Evolutionary conservation across 2,797 vertebrate genomes (phyloP).

Genomic region (Clarias fuscus): DNA sequence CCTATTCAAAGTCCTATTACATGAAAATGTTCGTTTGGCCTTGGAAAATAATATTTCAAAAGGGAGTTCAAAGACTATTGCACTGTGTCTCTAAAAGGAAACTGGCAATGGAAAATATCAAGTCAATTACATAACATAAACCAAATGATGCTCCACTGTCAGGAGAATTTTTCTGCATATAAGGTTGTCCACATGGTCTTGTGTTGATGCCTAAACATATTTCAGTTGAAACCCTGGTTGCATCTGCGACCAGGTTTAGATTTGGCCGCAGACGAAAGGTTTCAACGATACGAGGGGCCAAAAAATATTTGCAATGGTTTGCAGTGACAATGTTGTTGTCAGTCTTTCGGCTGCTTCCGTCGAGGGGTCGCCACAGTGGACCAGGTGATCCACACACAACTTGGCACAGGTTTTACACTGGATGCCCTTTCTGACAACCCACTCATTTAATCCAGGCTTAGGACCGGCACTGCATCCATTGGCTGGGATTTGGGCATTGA

Average conservation of each 20-base stretch:
- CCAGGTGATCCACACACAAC: no score
- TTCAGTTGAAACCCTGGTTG: background rate
- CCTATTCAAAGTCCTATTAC: background rate
- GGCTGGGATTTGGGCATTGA: no score
- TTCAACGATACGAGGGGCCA: background rate
- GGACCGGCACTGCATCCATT: no score
- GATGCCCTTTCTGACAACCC: no score
- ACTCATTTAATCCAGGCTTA: no score
- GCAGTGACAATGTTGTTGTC: no score
- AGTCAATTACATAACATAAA: background rate
- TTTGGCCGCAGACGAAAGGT: background rate
- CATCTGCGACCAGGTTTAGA: background rate
- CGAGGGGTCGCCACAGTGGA: no score
- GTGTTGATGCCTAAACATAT: background rate
- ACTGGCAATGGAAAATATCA: background rate
- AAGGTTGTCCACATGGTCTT: background rate
- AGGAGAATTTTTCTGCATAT: background rate
- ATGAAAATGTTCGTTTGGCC: background rate
- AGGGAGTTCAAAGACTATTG: background rate
- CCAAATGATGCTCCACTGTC: background rate
- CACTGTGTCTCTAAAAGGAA: background rate
- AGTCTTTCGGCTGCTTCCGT: no score
- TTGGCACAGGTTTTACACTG: no score
- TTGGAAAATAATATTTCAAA: constrained; percentile 1
- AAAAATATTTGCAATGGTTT: background rate